Conservation (phyloP, 2,113 vertebrate genomes). For the Marmota monax region DNA sequence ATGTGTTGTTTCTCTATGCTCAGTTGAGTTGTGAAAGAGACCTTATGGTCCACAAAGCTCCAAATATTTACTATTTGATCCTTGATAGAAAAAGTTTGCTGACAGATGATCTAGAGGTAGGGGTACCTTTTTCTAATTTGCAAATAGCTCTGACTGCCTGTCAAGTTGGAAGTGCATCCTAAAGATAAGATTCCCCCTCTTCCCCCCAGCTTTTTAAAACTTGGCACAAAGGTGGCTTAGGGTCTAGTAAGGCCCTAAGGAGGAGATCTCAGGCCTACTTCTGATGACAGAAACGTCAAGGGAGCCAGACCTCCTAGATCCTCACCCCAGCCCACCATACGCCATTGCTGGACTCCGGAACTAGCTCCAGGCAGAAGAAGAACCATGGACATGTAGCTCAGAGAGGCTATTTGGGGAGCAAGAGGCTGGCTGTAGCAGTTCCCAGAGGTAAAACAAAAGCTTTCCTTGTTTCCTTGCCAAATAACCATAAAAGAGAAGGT, state of each 20-base stretch:
- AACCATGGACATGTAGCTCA: neutral
- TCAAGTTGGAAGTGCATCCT: conserved; percentile 4
- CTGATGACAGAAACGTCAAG: neutral
- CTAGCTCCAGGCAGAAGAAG: neutral
- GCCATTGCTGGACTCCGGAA: neutral
- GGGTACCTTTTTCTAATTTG: conserved; percentile 70
- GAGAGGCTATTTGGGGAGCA: neutral
- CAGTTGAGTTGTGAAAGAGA: neutral
- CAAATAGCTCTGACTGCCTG: conserved; percentile 44
- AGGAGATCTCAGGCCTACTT: neutral
- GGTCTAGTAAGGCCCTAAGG: neutral
- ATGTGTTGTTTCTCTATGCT: neutral
- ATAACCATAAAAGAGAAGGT: conserved; percentile 66
- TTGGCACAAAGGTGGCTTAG: conserved; percentile 22
- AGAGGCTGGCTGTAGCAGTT: conserved; percentile 49
- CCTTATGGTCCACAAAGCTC: neutral
- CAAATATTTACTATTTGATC: neutral
- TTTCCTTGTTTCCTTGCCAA: conserved; percentile 76
- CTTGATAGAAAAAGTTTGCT: conserved; percentile 3
- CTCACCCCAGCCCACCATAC: accelerated
- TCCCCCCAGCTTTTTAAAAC: neutral
- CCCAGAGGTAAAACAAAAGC: conserved; percentile 73
- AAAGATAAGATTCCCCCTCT: conserved; percentile 24
- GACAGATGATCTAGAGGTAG: neutral
- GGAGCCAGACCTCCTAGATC: neutral